Base-by-base conservation (phyloP, 2,888 invertebrate genomes). In the Lacanobia wlatinum region DNA sequence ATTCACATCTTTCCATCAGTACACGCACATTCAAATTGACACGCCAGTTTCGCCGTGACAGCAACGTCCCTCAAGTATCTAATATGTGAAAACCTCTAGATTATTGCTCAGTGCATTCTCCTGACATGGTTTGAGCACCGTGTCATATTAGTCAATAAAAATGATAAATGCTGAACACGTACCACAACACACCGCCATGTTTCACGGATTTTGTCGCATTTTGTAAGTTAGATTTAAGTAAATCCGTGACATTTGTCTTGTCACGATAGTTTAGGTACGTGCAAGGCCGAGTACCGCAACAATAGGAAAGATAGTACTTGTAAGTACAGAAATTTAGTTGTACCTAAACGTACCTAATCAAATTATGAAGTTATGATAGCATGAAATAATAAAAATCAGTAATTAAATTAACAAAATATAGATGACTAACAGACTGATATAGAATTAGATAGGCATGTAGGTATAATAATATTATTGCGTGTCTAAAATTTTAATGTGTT, bases 241-340 rank as follows among this genome's bases (percentile, higher is more conserved):
- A 76, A 52, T 62, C 55, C 62, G 58, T 83, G 79, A 60, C 79
- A 52, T 59, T 59, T 67, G 43, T 43, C 58, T 78, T 61, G 83
- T 80, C 81, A 75, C 81, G 76, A 80, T 59, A 53, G 23, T 34
- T 23, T 52, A 79, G 73, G 53, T 53, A 74, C 74, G 55, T 75
- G 75, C 80, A 52, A 74, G 63, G 75, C 23, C 14, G 23, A 28
- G 8, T 61, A 59, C 12, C 43, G 63, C 18, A 62, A 75, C 38
- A 80, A 73, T 63, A 38, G 63, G 1, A 14, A 28, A 38, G 1
- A 52, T 12, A 62, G 43, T 40, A 38, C 28, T 14, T 14, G 21
- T 52, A 6, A 2, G 43, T 43, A 43, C 5, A 23, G 1, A 23
- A 1, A 23, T 16, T 6, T 23, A 23, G n/a, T 28, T 28, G 23